Evolutionary conservation across 2,797 vertebrate genomes (phyloP), one percentile per base, ranked within the genome.

Genomic region (Tokudaia tokunoshimensis): DNA sequence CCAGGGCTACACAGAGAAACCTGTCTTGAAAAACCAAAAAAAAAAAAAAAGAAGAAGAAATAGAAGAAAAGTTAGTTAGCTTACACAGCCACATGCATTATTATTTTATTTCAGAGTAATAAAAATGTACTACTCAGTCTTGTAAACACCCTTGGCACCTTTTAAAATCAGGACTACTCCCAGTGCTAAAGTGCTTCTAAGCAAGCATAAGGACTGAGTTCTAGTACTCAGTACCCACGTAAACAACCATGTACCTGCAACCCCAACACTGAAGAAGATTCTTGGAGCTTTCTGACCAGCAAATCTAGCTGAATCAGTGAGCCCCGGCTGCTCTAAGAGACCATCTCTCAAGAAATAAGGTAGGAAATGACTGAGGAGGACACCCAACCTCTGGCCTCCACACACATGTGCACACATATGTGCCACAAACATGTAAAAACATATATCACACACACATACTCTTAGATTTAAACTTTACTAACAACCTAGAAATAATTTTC

Each of bases 51-150:
- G n/a, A n/a, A n/a, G 89, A 92, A 75, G 34, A 94, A 80, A 57
- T 31, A 19, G 65, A 84, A 91, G 80, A 90, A 90, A 96, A 79
- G 2, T 22, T 83, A 57, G 50, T 74, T 85, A 76, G 72, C 74
- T 63, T 85, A 61, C 67, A 90, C 12, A 92, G 8, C 44, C 24
- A 75, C 44, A 52, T 24, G 79, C 57, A 80, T 61, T 44, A 34
- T 47, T 70, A 34, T 37, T 41, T 84, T 80, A 14, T 34, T 92
- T 92, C 89, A 94, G 63, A 96, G 92, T 74, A 79, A 92, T 24
- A 96, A 91, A 75, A n/a, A 65, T 4, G 5, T 89, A 7, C 92
- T 83, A 79, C 44, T 89, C 81, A 14, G n/a, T 91, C 52, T 89
- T 79, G 78, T 84, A 84, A 86, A 89, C 55, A 74, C 24, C 6